These are phyloP conservation scores for Lagria hirta DNA, from an alignment of 2,888 invertebrate species.

Conservation along the genomic window DNA sequence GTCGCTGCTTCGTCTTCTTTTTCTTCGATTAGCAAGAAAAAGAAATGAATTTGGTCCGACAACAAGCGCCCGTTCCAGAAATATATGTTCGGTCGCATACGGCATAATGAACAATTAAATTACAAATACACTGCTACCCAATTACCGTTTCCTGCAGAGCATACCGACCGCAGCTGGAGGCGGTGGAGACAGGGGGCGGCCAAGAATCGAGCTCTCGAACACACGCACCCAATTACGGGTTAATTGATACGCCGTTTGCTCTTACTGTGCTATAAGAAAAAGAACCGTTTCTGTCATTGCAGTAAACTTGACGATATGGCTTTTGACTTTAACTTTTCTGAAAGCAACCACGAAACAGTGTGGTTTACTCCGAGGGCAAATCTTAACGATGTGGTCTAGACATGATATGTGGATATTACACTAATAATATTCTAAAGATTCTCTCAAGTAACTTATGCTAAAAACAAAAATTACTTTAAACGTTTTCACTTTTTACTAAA, in stretches of 20 bases:
- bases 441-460: too few relatives aligned
- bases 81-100: conserved; percentile 36
- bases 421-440: too few relatives aligned
- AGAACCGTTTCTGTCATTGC: conserved; percentile 17
- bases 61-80: conserved; percentile 34
- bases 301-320: conserved; percentile 14
- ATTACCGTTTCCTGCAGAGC: conserved; percentile 49
- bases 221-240: conserved; percentile 38
- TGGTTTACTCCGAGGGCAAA: conserved; percentile 13
- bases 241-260: conserved; percentile 39
- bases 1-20: too few relatives aligned
- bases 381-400: conserved; percentile 27
- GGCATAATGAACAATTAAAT: conserved; percentile 53
- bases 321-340: conserved; percentile 32
- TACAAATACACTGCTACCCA: conserved; percentile 51
- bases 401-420: too few relatives aligned
- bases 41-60: conserved; percentile 28
- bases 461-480: too few relatives aligned
- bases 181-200: conserved; percentile 26
- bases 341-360: conserved; percentile 11
- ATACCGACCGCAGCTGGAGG: conserved; percentile 36
- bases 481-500: too few relatives aligned
- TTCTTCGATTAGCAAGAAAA: conserved; percentile 30
- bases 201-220: conserved; percentile 27
- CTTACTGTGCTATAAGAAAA: too few relatives aligned